Base-by-base conservation (phyloP, 2,888 invertebrate genomes). In the Cyclophora punctaria region DNA sequence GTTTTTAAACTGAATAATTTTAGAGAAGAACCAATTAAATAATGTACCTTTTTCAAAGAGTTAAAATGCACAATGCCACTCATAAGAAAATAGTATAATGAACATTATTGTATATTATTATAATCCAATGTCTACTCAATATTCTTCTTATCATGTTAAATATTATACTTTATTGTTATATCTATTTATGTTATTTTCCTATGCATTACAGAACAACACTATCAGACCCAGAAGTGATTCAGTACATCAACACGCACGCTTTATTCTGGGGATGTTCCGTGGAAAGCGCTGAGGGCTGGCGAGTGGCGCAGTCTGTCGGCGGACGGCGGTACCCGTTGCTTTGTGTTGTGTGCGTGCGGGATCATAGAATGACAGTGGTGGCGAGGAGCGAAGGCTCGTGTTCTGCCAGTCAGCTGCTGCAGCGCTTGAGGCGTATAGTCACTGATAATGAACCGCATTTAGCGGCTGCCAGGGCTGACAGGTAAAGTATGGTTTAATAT, bases 251-350 rank as follows among this genome's bases (percentile, higher is more conserved):
- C 80, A 92, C 91, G 47, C 93, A 94, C 68, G 94, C 95, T 65
- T 83, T 99, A 35, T 95, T 98, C 74, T 99, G 98, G 99, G 97
- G 94, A 3, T 98, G 98, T 79, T 94, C 95, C 49, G 93, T 96
- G 34, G 93, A 94, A 59, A 93, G 93, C 0, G 94, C 96, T 0
- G 98, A 99, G 80, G 99, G 99, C 0, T 96, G 95, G 86, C 91
- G 96, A 65, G 98, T 98, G 34, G 94, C 95, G 5, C 96, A 96
- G 79, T 94, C 96, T 0, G 91, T 98, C 37, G 93, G 95, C 56
- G 95, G 95, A 34, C 91, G 92, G 50, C 92, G 93, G 51, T 91
- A 91, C 61, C 99, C 99, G 6, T 93, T 97, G 69, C 85, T 99
- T 66, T 96, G 96, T 52, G 91, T 98, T 51, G 94, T 99, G 67